Evolutionary conservation across 2,797 vertebrate species (phyloP).

Genomic region (Cichlasoma orientale): DNA sequence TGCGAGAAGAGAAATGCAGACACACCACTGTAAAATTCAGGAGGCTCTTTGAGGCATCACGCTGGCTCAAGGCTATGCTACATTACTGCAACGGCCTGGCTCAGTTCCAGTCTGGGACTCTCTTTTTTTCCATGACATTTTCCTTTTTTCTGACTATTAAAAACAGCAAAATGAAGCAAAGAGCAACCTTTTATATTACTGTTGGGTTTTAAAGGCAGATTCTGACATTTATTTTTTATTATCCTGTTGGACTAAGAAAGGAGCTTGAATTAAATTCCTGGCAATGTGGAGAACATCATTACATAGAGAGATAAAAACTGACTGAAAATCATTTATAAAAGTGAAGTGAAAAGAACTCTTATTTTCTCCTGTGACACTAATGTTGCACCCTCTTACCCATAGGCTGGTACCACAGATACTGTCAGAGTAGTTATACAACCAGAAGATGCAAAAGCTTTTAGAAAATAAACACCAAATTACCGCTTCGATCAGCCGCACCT

Average conservation of each 20-base stretch:
- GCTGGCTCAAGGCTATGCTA: slow-evolving; percentile 4
- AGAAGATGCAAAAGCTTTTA: background rate
- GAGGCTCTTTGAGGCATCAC: background rate
- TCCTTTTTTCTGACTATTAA: background rate
- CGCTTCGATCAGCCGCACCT: slow-evolving; percentile 93
- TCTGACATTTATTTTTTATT: background rate
- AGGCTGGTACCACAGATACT: background rate
- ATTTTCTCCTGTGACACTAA: background rate
- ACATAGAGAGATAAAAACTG: no score
- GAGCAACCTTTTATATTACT: background rate
- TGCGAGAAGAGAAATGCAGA: background rate
- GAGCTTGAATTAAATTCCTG: no score
- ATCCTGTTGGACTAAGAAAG: no score
- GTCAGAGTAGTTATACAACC: background rate
- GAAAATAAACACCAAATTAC: slow-evolving; percentile 60
- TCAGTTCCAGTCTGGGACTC: background rate
- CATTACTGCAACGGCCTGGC: slow-evolving; percentile 19
- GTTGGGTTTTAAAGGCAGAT: background rate
- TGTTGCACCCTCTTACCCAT: background rate
- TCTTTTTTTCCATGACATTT: background rate
- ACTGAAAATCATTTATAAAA: no score
- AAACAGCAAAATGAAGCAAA: background rate
- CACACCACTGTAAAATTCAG: background rate
- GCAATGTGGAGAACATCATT: no score
- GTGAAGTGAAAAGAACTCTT: background rate